phyloP scores from a whole-genome alignment of 1,140 invertebrate species.

The Teleogryllus occipitalis region DNA sequence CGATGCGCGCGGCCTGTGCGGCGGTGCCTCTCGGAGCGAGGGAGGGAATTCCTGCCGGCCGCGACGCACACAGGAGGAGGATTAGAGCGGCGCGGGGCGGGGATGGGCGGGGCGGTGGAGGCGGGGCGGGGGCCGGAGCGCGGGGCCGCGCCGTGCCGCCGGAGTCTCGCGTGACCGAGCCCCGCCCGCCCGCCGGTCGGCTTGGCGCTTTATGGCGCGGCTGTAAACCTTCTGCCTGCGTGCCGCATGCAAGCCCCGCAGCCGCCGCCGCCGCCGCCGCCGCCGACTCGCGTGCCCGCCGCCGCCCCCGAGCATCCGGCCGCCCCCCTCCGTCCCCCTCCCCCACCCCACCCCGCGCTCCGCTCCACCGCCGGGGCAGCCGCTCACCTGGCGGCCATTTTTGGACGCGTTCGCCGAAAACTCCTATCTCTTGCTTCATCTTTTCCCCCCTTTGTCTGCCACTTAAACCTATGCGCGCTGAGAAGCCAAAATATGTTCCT shows the following conservation, averaged over 20 bases:
- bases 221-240: background rate
- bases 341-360: too few relatives aligned
- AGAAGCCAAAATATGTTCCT: too few relatives aligned
- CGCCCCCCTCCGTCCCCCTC: background rate
- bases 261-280: background rate
- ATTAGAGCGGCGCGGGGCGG: too few relatives aligned
- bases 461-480: too few relatives aligned
- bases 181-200: background rate
- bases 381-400: background rate
- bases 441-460: too few relatives aligned
- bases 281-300: background rate
- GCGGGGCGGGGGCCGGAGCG: background rate
- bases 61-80: too few relatives aligned
- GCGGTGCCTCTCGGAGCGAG: too few relatives aligned
- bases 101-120: too few relatives aligned
- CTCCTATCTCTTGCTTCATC: too few relatives aligned
- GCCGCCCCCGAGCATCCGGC: background rate
- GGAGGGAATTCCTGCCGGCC: too few relatives aligned
- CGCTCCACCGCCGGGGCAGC: background rate
- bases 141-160: too few relatives aligned
- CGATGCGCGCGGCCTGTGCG: too few relatives aligned
- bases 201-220: conserved; percentile 10
- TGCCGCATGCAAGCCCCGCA: background rate
- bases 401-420: background rate
- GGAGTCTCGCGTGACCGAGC: background rate